Evolutionary conservation across 2,888 invertebrate species (phyloP).

Genomic region (Fragum sueziense): DNA sequence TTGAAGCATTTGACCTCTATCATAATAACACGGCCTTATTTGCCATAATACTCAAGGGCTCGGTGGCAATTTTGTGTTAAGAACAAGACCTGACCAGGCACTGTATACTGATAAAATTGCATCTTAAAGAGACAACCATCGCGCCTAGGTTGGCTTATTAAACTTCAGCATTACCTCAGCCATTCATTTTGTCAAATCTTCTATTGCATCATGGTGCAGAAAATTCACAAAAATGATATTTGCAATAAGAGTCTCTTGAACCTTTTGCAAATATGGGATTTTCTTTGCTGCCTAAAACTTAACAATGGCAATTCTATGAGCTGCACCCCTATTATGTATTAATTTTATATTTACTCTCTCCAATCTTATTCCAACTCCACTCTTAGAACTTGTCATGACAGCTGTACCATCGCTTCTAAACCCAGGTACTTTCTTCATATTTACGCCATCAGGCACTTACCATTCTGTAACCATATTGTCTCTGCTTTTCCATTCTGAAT

Average conservation of each 20-base stretch:
- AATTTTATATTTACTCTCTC: slow-evolving; percentile 23
- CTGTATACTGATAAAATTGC: slow-evolving; percentile 20
- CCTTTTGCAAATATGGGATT: slow-evolving; percentile 26
- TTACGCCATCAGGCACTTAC: slow-evolving; percentile 18
- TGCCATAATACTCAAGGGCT: slow-evolving; percentile 24
- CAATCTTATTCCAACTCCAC: slow-evolving; percentile 36
- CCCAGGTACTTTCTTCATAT: slow-evolving; percentile 20
- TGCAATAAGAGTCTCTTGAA: slow-evolving; percentile 13
- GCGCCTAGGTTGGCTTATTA: slow-evolving; percentile 38
- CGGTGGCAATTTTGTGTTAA: slow-evolving; percentile 34
- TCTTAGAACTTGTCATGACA: slow-evolving; percentile 26
- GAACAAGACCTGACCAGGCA: slow-evolving; percentile 27
- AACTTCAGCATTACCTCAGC: slow-evolving; percentile 36
- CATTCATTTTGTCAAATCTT: slow-evolving; percentile 29
- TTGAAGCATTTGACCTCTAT: slow-evolving; percentile 40
- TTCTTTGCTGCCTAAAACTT: slow-evolving; percentile 25
- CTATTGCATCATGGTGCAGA: slow-evolving; percentile 42
- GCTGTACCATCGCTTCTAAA: slow-evolving; percentile 39
- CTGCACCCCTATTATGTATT: slow-evolving; percentile 40
- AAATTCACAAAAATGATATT: slow-evolving; percentile 38
- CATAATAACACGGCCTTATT: slow-evolving; percentile 26
- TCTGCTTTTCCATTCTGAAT: slow-evolving; percentile 35
- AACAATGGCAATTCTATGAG: slow-evolving; percentile 23
- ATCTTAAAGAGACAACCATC: slow-evolving; percentile 42
- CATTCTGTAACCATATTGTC: slow-evolving; percentile 30